Conservation (phyloP, 2,888 invertebrate species). For the Troides aeacus region DNA sequence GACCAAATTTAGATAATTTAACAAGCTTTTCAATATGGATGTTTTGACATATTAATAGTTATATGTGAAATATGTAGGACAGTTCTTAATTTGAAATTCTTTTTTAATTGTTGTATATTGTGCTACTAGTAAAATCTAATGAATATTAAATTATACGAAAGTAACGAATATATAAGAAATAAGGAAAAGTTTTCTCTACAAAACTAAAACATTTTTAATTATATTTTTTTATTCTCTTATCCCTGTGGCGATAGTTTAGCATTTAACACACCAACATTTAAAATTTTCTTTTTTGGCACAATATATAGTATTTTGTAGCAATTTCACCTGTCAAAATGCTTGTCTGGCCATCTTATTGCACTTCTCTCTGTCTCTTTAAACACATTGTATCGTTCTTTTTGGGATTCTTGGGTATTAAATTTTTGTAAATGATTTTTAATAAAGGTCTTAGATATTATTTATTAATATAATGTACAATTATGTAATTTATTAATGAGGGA, state of each 20-base stretch:
- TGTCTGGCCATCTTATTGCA: conserved; percentile 17
- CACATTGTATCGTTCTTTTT: conserved; percentile 23
- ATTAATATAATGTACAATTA: no score
- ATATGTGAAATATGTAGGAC: conserved; percentile 43
- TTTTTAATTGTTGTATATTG: conserved; percentile 19
- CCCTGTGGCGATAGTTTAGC: neutral
- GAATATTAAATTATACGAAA: neutral
- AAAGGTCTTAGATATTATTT: neutral
- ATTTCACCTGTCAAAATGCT: neutral
- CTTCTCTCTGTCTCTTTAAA: conserved; percentile 14
- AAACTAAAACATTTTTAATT: neutral
- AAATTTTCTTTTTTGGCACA: no score
- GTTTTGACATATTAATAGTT: conserved; percentile 41
- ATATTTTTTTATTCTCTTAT: neutral
- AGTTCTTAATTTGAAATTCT: conserved; percentile 51
- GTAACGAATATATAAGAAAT: neutral
- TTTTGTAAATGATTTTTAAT: conserved; percentile 16
- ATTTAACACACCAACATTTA: no score
- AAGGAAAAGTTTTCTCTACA: neutral
- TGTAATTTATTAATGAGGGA: neutral
- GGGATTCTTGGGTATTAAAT: conserved; percentile 17
- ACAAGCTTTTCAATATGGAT: conserved; percentile 57
- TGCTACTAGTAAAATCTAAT: neutral
- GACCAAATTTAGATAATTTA: conserved; percentile 29
- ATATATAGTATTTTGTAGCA: no score